phyloP scores from a whole-genome alignment of 2,888 invertebrate genomes.

The Liopterus haemorrhoidalis region DNA sequence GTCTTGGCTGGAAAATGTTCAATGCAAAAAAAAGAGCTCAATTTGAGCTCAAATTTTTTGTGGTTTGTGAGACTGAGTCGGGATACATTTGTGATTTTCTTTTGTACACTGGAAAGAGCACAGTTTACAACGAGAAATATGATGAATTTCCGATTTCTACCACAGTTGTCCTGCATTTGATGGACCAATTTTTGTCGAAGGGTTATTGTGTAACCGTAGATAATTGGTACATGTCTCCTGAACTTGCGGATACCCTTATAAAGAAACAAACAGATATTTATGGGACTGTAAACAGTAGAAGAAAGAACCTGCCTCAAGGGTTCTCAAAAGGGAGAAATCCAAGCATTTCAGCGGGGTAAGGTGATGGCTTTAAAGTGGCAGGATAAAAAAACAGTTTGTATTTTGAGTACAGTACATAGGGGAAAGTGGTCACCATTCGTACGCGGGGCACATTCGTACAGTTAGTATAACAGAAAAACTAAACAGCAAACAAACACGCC shows the following conservation, averaged over 20 bases:
- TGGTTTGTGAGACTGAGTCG: slow-evolving; percentile 29
- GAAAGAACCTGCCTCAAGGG: no score
- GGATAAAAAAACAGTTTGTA: slow-evolving; percentile 18
- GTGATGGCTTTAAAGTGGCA: slow-evolving; percentile 28
- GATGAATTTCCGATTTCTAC: slow-evolving; percentile 23
- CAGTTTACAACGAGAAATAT: slow-evolving; percentile 21
- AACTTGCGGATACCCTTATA: slow-evolving; percentile 22
- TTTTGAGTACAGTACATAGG: no score
- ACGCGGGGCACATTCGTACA: no score
- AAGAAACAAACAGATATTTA: slow-evolving; percentile 26
- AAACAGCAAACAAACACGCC: no score
- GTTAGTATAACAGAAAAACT: no score
- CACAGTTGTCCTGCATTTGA: slow-evolving; percentile 28
- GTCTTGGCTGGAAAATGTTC: slow-evolving; percentile 28
- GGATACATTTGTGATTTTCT: slow-evolving; percentile 29
- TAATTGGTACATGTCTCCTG: slow-evolving; percentile 29
- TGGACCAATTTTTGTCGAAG: slow-evolving; percentile 28
- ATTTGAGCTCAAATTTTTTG: slow-evolving; percentile 30
- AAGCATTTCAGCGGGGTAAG: slow-evolving; percentile 27
- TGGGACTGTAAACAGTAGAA: slow-evolving; percentile 27
- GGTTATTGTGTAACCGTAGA: slow-evolving; percentile 30
- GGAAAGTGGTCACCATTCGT: no score
- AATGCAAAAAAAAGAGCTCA: slow-evolving; percentile 29
- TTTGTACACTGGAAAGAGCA: slow-evolving; percentile 29
- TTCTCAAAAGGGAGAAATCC: slow-evolving; percentile 26